These are phyloP conservation scores for Margarornis squamiger DNA, from an alignment of 2,797 vertebrate species.

Conservation along the genomic window DNA sequence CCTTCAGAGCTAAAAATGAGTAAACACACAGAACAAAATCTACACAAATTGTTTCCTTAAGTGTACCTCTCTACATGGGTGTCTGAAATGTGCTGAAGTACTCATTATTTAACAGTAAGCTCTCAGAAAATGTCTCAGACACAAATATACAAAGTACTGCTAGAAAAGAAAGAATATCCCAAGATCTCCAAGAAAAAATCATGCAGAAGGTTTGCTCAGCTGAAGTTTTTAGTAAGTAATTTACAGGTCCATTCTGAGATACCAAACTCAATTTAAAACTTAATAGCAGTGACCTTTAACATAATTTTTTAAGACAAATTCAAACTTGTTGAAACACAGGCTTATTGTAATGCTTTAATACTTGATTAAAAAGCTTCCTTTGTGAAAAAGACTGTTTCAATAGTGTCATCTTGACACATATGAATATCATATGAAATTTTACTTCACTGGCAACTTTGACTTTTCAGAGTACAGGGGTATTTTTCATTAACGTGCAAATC, in stretches of 20 bases:
- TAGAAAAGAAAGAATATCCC: background rate
- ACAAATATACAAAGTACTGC: background rate
- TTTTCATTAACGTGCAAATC: background rate
- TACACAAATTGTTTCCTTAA: background rate
- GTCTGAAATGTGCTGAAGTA: background rate
- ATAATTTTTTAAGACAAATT: background rate
- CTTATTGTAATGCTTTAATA: background rate
- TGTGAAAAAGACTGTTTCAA: background rate
- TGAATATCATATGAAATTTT: background rate
- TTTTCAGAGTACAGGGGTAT: background rate
- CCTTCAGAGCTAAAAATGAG: background rate
- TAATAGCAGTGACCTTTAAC: no score
- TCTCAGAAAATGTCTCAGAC: background rate
- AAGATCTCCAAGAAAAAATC: background rate
- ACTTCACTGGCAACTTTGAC: background rate
- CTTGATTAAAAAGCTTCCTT: background rate
- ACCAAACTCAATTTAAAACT: background rate
- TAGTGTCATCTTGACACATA: background rate
- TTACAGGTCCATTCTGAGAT: background rate
- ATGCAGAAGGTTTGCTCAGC: background rate
- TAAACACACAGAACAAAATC: background rate
- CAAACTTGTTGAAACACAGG: background rate
- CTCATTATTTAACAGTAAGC: background rate
- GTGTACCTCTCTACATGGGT: background rate
- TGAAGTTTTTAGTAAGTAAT: background rate